Evolutionary conservation across 2,888 invertebrate species (phyloP), one percentile per base, ranked within the genome.

Genomic region (Synergus laeviventris): DNA sequence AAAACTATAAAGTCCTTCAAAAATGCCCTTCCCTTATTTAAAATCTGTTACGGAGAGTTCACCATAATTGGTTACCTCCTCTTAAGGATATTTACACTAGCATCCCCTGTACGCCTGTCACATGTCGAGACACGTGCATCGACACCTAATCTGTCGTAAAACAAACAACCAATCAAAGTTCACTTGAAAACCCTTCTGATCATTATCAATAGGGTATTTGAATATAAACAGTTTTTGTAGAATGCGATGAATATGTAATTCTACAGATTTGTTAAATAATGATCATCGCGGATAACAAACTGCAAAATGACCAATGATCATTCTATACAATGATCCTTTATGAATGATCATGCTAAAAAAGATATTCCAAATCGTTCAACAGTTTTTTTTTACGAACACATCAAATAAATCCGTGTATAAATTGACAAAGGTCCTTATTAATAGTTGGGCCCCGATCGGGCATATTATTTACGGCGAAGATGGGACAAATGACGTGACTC

Each of bases 41-140:
- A 56, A 56, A 56, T 21, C 56, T 21, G 21, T 56, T 56, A 11
- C 11, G 4, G 1, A 49, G 49, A 49, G 14, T 14, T n/a, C 11
- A 12, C 5, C 56, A 21, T 21, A 56, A 56, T 12, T 56, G 56
- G 56, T 56, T 56, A 18, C 56, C 12, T 56, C 12, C 24, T 42
- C n/a, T 49, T 8, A 31, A 70, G 70, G 45, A 49, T 49, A 49
- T 70, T 70, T 70, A 49, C 70, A 24, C 31, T 42, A 24, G 45
- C 21, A 21, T 24, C 11, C 45, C 2, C 56, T 75, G 76, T 82
- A 83, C 88, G 88, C 84, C 83, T 84, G 89, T 88, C 89, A 88
- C 87, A 88, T 88, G 89, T 87, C 86, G 84, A 81, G 86, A 81
- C 90, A 90, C 89, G 90, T 90, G 89, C 84, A 79, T 79, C 81